phyloP scores from a whole-genome alignment of 2,888 invertebrate genomes.

The Nephrocerus scutellatus region DNA sequence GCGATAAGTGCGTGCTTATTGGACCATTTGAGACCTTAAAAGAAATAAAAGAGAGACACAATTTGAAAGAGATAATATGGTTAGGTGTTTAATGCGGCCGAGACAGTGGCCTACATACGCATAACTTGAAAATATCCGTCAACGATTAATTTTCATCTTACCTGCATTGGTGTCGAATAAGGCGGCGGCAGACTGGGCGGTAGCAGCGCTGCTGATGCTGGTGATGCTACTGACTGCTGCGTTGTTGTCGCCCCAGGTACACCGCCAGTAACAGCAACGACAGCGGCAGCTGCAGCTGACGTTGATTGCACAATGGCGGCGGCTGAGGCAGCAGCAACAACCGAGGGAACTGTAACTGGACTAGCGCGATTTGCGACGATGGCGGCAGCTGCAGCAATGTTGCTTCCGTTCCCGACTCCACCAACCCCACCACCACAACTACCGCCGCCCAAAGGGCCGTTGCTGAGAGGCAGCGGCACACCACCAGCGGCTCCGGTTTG shows the following conservation, averaged over 20 bases:
- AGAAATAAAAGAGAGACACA: constrained; percentile 16
- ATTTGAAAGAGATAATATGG: not conserved
- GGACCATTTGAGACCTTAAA: constrained; percentile 41
- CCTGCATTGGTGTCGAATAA: constrained; percentile 51
- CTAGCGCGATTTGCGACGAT: constrained; percentile 45
- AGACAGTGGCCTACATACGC: too few relatives aligned
- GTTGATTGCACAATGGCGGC: not conserved
- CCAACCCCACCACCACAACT: constrained; percentile 48
- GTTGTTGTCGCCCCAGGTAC: constrained; percentile 1
- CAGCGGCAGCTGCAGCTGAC: too few relatives aligned
- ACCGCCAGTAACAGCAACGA: constrained; percentile 15
- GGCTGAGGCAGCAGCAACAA: constrained; percentile 14
- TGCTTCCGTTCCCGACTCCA: constrained; percentile 58
- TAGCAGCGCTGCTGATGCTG: constrained; percentile 63
- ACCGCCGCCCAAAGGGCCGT: constrained; percentile 17
- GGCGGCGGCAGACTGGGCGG: constrained; percentile 60
- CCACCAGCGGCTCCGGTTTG: constrained; percentile 42
- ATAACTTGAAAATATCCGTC: constrained; percentile 11
- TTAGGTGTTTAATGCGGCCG: not conserved
- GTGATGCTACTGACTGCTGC: not conserved
- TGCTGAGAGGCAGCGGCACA: constrained; percentile 42
- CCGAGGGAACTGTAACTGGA: constrained; percentile 42
- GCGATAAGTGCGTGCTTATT: constrained; percentile 37
- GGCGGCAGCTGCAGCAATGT: constrained; percentile 9
- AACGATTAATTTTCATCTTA: constrained; percentile 24